Base-by-base conservation (phyloP, 2,888 invertebrate species). In the Pristionchus entomophagus region DNA sequence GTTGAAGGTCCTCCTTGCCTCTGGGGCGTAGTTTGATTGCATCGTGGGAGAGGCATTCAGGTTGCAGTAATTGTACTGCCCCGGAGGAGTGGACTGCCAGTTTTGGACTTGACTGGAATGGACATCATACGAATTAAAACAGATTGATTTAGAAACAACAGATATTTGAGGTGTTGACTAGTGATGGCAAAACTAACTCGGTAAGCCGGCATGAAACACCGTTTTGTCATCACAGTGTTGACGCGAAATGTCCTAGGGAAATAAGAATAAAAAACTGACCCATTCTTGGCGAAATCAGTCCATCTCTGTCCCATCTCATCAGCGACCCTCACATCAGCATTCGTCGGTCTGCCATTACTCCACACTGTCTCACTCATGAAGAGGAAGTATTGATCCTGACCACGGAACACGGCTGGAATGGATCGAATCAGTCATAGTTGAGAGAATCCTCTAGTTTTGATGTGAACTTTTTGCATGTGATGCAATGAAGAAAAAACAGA, bases 281-380 rank as follows among this genome's bases (percentile, higher is more conserved):
- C 91, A 35, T 86, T 88, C 73, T 89, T 90, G n/a, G 88, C 91
- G 80, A 91, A 91, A 49, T 91, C 88, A n/a, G 90, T 88, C 91
- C 91, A 91, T 41, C 85, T 85, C 41, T 88, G 86, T 5, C 91
- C 91, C 89, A 90, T 88, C 49, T 88, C 86, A 87, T 91, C 87
- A 35, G 91, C 91, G 17, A 91, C 88, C 62, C 86, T 85, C 10
- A 87, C 77, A 51, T 91, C 91, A n/a, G 87, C 87, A 10, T 87
- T 14, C 0, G 91, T 89, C 29, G 89, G 88, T 19, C 84, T 86
- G 4, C 86, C 84, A 2, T 84, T 85, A 6, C 88, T 85, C 91
- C 91, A 91, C 29, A 90, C 86, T 1, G 89, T 88, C 83, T 90
- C 89, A n/a, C 86, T 87, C 91, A 91, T 91, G 80, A 89, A 88